Percentiles rank a stretch among this genome's conserved stretches.
phyloP scores from a whole-genome alignment of 2,797 vertebrate species.

The Schizopygopsis malacanthus region DNA sequence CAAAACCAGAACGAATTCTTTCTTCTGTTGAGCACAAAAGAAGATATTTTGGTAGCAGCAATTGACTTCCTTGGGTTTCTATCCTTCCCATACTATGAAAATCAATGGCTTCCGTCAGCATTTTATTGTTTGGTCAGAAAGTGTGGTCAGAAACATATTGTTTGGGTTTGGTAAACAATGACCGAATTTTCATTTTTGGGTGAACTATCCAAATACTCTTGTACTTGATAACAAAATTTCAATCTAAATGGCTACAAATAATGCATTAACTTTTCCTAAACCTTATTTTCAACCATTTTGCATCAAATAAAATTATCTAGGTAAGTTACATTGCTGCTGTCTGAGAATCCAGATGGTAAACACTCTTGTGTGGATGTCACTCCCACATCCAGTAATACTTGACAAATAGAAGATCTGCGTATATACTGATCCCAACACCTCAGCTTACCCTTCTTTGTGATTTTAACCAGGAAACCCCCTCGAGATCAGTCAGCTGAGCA shows the following conservation, averaged over 20 bases:
- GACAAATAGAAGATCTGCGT: background rate
- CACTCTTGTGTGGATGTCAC: background rate
- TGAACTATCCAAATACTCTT: background rate
- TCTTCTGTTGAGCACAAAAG: background rate
- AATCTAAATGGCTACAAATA: background rate
- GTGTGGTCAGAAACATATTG: background rate
- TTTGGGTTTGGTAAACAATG: background rate
- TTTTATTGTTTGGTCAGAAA: background rate
- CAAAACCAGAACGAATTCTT: background rate
- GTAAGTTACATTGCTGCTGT: background rate
- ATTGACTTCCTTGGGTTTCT: background rate
- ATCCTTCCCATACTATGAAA: background rate
- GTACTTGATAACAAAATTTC: background rate
- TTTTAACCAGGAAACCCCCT: background rate
- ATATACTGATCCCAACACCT: background rate
- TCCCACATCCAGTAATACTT: background rate
- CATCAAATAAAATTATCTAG: background rate
- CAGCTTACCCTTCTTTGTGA: background rate
- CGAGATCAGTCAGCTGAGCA: background rate
- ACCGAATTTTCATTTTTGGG: background rate
- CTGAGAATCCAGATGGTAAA: background rate
- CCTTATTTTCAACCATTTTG: background rate
- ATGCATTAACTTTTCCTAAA: background rate
- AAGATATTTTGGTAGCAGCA: background rate
- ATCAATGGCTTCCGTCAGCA: background rate